phyloP scores from a whole-genome alignment of 64 coral and sea anemone species.

The Stichodactyla helianthus region DNA sequence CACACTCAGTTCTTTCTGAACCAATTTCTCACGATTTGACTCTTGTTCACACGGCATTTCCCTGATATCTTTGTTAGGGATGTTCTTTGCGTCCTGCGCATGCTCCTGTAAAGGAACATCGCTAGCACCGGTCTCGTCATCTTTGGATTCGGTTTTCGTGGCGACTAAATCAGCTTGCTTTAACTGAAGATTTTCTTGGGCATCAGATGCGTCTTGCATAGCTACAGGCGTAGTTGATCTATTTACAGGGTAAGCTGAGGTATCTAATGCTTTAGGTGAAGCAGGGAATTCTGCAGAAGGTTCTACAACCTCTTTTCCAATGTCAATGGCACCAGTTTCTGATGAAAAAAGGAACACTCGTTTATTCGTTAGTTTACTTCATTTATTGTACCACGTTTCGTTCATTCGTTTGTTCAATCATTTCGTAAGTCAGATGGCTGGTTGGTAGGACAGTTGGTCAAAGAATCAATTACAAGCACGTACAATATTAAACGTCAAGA shows the following conservation, averaged over 20 bases:
- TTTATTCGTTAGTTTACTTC: neutral
- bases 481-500: too few species aligned
- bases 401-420: too few species aligned
- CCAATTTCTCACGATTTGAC: neutral
- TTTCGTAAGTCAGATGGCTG: too few species aligned
- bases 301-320: neutral
- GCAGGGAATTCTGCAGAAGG: neutral
- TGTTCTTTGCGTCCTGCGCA: neutral
- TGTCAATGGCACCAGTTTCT: conserved; percentile 4
- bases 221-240: neutral
- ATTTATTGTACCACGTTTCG: too few species aligned
- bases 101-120: neutral
- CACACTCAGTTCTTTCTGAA: neutral
- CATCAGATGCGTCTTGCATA: neutral
- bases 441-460: too few species aligned
- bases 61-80: too few species aligned
- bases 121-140: neutral
- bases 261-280: neutral
- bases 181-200: neutral
- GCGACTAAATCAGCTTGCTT: neutral
- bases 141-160: neutral
- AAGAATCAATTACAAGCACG: too few species aligned
- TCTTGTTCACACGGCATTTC: neutral
- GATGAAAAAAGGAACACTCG: neutral
- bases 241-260: neutral